phyloP scores from a whole-genome alignment of 2,797 vertebrate species.

The Loriculus beryllinus region DNA sequence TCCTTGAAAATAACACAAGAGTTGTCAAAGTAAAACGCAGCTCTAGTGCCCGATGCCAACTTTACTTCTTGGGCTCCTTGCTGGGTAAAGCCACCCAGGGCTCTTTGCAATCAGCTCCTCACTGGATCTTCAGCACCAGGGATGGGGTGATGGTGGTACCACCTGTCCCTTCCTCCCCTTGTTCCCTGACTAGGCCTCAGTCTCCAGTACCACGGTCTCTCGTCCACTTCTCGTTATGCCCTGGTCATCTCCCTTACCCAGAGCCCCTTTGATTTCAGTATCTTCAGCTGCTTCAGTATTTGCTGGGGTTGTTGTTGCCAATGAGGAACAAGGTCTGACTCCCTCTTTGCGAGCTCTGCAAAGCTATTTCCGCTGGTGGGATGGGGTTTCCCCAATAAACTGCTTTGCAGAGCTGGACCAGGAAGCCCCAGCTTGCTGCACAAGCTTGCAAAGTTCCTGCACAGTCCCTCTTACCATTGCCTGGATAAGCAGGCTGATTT shows the following conservation, averaged over 20 bases:
- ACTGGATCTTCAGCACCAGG: neutral
- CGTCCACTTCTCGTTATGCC: fast-evolving
- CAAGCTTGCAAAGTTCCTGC: neutral
- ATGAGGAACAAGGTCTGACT: neutral
- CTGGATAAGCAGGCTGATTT: neutral
- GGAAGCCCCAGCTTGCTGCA: neutral
- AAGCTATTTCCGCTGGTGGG: neutral
- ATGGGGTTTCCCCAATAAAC: neutral
- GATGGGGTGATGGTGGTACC: neutral
- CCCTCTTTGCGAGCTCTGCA: neutral
- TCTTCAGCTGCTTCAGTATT: neutral
- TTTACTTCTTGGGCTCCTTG: neutral
- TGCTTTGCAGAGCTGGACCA: neutral
- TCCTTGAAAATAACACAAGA: neutral
- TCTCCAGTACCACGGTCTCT: neutral
- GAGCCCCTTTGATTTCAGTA: neutral
- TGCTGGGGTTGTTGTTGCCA: neutral
- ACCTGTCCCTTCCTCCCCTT: neutral
- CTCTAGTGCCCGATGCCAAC: neutral
- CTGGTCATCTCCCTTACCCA: neutral
- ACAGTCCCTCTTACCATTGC: neutral
- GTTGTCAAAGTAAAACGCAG: neutral
- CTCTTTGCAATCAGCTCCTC: neutral
- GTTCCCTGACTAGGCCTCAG: neutral
- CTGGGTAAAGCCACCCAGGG: neutral